A percentile compares a stretch with the other conserved stretches of the same genome.
Conservation (phyloP, 2,797 vertebrate genomes). For the Ambastaia sidthimunki region DNA sequence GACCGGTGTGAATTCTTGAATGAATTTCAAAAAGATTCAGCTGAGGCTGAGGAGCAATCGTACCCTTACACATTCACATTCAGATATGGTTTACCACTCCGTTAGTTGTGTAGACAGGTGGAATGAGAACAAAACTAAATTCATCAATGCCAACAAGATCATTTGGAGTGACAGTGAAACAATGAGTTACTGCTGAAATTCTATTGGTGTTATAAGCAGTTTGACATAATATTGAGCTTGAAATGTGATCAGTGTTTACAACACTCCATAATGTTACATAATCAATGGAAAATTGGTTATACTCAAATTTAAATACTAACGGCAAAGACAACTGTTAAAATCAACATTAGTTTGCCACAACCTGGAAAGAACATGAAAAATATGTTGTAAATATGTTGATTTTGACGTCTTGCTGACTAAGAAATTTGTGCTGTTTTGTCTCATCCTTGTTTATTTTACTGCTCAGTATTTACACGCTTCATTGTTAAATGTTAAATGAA, state of each 20-base stretch:
- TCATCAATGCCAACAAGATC: conserved; percentile 16
- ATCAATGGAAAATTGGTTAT: neutral
- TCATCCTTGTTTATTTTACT: neutral
- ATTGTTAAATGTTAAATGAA: neutral
- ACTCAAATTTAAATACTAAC: neutral
- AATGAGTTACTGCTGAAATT: neutral
- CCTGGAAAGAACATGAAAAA: no score
- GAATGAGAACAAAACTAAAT: conserved; percentile 25
- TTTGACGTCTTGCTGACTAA: neutral
- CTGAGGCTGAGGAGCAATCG: neutral
- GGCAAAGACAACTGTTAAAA: neutral
- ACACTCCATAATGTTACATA: neutral
- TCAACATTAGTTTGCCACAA: no score
- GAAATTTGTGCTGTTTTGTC: neutral
- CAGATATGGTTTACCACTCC: conserved; percentile 15
- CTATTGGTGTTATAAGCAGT: neutral
- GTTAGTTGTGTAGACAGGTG: conserved; percentile 7
- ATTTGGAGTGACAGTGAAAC: neutral
- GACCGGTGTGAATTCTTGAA: neutral
- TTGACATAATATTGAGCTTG: neutral
- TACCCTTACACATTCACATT: conserved; percentile 13
- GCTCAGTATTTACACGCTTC: neutral
- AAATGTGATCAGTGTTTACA: neutral
- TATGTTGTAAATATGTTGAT: no score
- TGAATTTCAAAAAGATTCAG: conserved; percentile 5